Evolutionary conservation across 2,888 invertebrate genomes (phyloP), one percentile per base, ranked within the genome.

Genomic region (Leuctra nigra): DNA sequence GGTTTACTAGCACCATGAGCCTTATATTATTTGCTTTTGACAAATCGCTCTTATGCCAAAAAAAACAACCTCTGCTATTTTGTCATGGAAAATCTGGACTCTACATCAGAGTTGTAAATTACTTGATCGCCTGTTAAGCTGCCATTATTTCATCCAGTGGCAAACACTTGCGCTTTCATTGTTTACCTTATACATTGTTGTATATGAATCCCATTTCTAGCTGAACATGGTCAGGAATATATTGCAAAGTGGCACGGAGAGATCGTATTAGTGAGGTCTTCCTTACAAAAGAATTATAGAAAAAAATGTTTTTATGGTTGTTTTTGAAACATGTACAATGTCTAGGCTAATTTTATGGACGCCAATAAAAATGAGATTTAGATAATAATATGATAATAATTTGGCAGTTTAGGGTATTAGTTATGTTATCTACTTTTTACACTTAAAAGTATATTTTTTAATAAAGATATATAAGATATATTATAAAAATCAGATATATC

Each of bases 121-220:
- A 41, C 57, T 24, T 22, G 53, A 35, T 57, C 57, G 57, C 57
- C 57, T 57, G 57, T 46, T 53, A 14, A 9, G n/a, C 46, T 16
- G 13, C 22, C 44, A 57, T 57, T 46, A 53, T 53, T 52, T 47
- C 33, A n/a, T n/a, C 41, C 29, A 29, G 29, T 7, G 29, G 29
- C 29, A 29, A 50, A 35, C 50, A 50, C 50, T 50, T 50, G 50
- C 35, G 50, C 50, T 50, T 50, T 50, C 33, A 33, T 33, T 50
- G 50, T 50, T 50, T 50, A 50, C 35, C 22, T 50, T 33, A 13
- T 13, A 16, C 22, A 20, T 44, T 44, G 44, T 44, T 44, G 23
- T 23, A 20, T 22, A 29, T 29, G 29, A 6, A 7, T 29, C 29
- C 11, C 29, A 6, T 29, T 11, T 29, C 6, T 6, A 29, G 29